Conservation (phyloP, 2,888 invertebrate genomes). For the Euspilapteryx auroguttella region DNA sequence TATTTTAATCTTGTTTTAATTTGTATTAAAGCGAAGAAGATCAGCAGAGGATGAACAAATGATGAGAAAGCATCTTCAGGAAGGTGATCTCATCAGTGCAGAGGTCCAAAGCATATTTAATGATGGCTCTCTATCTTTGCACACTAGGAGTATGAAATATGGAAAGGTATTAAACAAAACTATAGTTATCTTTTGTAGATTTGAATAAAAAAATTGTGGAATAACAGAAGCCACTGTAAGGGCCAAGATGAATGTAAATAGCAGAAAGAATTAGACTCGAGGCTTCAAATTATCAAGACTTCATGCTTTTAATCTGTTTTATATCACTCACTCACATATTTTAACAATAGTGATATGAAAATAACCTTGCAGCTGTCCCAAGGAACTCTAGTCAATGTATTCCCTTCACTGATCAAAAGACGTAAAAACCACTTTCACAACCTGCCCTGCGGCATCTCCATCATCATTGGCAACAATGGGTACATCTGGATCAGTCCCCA, state of each 20-base stretch:
- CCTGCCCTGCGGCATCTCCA: constrained; percentile 85
- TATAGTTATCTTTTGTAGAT: not conserved
- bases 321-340: too few species aligned
- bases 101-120: constrained; percentile 93
- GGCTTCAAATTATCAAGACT: too few species aligned
- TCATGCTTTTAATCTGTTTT: too few species aligned
- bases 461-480: constrained; percentile 96
- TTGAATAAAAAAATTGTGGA: not conserved
- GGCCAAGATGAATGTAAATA: not conserved
- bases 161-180: constrained; percentile 91
- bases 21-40: constrained; percentile 76
- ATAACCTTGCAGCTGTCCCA: constrained; percentile 76
- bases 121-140: constrained; percentile 90
- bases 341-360: too few species aligned
- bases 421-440: constrained; percentile 96
- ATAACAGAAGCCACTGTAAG: not conserved
- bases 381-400: constrained; percentile 87
- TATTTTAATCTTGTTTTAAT: too few species aligned
- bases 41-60: constrained; percentile 96
- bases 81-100: constrained; percentile 96
- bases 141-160: constrained; percentile 95
- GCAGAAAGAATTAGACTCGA: too few species aligned
- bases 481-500: constrained; percentile 90
- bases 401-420: constrained; percentile 87
- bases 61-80: constrained; percentile 93